A percentile compares a stretch with the other conserved stretches of the same genome.
These are phyloP conservation scores for Cherax destructor DNA, from an alignment of 1,140 invertebrate genomes.

Conservation along the genomic window DNA sequence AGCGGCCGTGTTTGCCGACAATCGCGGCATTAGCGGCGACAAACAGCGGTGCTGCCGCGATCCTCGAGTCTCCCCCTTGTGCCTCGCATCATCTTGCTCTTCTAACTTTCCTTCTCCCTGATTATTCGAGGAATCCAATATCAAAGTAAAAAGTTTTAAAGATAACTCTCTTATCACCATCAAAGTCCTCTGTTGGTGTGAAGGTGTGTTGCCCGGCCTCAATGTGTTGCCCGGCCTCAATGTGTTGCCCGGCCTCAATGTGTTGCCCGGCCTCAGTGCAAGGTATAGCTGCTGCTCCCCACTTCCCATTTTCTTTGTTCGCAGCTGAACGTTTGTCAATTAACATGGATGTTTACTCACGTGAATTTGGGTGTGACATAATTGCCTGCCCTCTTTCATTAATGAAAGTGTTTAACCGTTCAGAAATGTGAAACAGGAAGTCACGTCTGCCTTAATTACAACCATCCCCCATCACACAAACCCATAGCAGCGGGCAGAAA, in stretches of 20 bases:
- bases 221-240: too few species aligned
- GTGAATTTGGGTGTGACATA: conserved; percentile 52
- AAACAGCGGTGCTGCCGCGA: not conserved
- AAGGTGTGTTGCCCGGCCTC: too few species aligned
- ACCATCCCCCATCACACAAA: not conserved
- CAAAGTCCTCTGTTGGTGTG: not conserved
- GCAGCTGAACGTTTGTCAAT: conserved; percentile 48
- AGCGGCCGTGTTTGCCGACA: conserved; percentile 49
- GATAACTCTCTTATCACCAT: not conserved
- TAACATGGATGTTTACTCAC: conserved; percentile 48
- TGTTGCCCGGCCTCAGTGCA: too few species aligned
- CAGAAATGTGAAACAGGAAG: conserved; percentile 39
- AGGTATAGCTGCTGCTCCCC: not conserved
- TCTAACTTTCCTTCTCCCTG: not conserved
- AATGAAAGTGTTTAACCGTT: conserved; percentile 46
- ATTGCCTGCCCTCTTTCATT: conserved; percentile 42
- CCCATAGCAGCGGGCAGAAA: too few species aligned
- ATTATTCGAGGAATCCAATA: not conserved
- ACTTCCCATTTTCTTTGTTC: conserved; percentile 50
- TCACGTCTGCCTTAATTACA: not conserved
- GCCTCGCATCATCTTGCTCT: not conserved
- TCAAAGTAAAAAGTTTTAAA: not conserved
- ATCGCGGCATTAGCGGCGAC: conserved; percentile 34
- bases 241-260: too few species aligned
- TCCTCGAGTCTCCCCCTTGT: not conserved